Conservation (phyloP, 2,113 vertebrate species). For the Prietella phreatophila region DNA sequence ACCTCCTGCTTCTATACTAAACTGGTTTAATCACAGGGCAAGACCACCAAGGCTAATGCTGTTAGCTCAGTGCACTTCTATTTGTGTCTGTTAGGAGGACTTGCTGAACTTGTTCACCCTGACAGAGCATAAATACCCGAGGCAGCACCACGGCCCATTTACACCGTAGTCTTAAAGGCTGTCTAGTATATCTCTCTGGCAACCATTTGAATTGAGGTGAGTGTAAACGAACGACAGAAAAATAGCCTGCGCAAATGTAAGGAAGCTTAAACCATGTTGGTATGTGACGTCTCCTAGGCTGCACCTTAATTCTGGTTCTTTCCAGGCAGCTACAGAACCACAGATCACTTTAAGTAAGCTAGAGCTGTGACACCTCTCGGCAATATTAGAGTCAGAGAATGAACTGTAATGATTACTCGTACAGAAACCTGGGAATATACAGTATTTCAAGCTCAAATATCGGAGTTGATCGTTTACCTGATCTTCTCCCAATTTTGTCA, state of each 20-base stretch:
- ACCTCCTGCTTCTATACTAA: background rate
- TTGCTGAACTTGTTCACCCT: background rate
- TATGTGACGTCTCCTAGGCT: background rate
- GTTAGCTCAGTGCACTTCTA: background rate
- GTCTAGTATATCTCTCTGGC: background rate
- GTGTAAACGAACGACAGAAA: background rate
- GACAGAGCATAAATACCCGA: background rate
- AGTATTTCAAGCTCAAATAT: background rate
- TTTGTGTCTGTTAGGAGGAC: background rate
- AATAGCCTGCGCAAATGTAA: background rate
- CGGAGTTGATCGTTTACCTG: background rate
- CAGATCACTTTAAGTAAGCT: background rate
- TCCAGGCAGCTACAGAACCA: background rate
- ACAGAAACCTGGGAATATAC: background rate
- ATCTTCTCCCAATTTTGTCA: no score
- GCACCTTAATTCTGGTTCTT: background rate
- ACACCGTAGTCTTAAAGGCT: background rate
- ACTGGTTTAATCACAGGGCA: conserved; percentile 4
- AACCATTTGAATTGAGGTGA: background rate
- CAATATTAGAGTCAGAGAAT: background rate
- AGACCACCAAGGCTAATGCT: background rate
- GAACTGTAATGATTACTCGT: background rate
- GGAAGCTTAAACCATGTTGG: background rate
- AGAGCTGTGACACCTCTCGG: background rate
- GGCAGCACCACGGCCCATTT: background rate